Base-by-base conservation (phyloP, 2,888 invertebrate genomes). In the Liopterus haemorrhoidalis region DNA sequence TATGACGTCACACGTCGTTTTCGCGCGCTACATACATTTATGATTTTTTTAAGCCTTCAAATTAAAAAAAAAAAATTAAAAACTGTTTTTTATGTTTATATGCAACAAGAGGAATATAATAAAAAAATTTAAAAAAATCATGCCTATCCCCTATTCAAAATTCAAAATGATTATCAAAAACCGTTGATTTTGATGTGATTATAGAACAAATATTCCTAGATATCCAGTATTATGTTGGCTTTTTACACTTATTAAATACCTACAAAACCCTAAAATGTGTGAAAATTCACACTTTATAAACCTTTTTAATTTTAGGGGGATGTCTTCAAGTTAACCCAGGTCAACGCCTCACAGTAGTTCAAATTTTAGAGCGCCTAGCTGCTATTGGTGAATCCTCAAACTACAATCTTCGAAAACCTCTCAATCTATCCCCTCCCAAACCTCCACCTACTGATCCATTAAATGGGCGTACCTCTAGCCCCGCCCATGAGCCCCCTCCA, bases 341-440 rank as follows among this genome's bases (percentile, higher is more conserved):
- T 40, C 79, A 85, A 57, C 79, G 97, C 54, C 73, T 92, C 55
- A 78, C 79, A 40, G 82, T 95, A 43, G 77, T 81, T 50, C 82
- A 80, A 57, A 71, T 96, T 41, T 70, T 94, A 57, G 92, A 94
- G 63, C 76, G 88, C 54, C 68, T 96, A 52, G 90, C 88, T 43
- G 88, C 92, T 43, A 83, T 96, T 56, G 88, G 91, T 1, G 89
- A 92, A 68, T 84, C 87, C 42, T 80, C 84, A 65, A 81, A 81
- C 54, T 82, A 90, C 70, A 83, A 86, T 68, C 75, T 91, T 46
- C 85, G 85, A 67, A 84, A 83, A 60, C 80, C 90, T 54, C 72
- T 91, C 57, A 77, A 77, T 63, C 72, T 83, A 21, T 5, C 5
- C 12, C 9, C 18, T 5, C 5, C 11, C 27, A 5, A 14, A 19